A percentile compares a stretch with the other conserved stretches of the same genome.
phyloP scores from a whole-genome alignment of 2,113 vertebrate species.

The Chaenocephalus aceratus region DNA sequence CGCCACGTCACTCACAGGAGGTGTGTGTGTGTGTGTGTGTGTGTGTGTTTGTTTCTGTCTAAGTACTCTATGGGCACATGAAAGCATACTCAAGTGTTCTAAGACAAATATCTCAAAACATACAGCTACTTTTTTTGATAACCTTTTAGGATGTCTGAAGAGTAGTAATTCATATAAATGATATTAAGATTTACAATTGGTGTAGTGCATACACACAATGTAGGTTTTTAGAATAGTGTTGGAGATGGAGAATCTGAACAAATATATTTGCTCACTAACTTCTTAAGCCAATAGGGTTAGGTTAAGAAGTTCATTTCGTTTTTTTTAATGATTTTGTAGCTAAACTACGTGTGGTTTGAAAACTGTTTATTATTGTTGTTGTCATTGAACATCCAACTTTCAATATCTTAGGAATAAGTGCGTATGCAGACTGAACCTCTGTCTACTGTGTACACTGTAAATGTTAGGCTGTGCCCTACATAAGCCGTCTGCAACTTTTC shows the following conservation, averaged over 20 bases:
- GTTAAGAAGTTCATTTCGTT: not conserved
- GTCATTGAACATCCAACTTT: not conserved
- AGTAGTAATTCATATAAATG: not conserved
- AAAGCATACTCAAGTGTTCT: slow-evolving; percentile 6
- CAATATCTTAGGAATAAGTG: slow-evolving; percentile 2
- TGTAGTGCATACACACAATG: slow-evolving; percentile 16
- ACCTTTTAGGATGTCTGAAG: slow-evolving; percentile 2
- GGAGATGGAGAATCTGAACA: not conserved
- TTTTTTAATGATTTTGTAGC: not conserved
- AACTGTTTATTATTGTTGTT: not conserved
- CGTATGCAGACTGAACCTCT: slow-evolving; percentile 17
- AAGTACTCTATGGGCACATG: slow-evolving; percentile 4
- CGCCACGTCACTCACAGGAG: slow-evolving; percentile 56
- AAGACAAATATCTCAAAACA: slow-evolving; percentile 2
- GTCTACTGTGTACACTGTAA: slow-evolving; percentile 2
- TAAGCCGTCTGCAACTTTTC: slow-evolving; percentile 63
- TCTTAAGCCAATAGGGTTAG: not conserved
- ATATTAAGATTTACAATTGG: not conserved
- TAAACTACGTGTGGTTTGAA: not conserved
- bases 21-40: slow-evolving; percentile 25
- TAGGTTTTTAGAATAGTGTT: not conserved
- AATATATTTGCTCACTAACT: slow-evolving; percentile 9
- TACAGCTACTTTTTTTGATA: not conserved
- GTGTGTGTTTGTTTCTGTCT: slow-evolving; percentile 18
- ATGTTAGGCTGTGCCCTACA: slow-evolving; percentile 49